Percentiles rank a stretch among this genome's conserved stretches.
Conservation (phyloP, 2,113 vertebrate species). For the Neofelis nebulosa region DNA sequence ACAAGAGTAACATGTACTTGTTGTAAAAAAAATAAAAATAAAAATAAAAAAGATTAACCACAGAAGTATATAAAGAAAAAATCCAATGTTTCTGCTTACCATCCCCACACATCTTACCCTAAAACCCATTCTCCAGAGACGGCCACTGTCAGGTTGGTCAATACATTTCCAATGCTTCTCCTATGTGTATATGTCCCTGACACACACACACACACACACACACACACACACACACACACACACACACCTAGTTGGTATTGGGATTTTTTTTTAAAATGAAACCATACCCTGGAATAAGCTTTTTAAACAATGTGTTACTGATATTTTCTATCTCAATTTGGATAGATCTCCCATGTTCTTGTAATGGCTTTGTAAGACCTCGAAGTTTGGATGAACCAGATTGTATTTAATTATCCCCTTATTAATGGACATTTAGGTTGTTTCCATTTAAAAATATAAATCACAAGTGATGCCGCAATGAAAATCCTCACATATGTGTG, state of each 20-base stretch:
- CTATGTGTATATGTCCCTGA: not conserved
- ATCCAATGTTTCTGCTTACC: not conserved
- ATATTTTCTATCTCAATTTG: not conserved
- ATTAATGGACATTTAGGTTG: not conserved
- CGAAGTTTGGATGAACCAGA: not conserved
- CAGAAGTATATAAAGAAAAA: not conserved
- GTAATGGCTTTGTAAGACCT: not conserved
- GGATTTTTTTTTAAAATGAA: not conserved
- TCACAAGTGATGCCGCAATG: not conserved
- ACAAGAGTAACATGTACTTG: not conserved
- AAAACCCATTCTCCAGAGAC: not conserved
- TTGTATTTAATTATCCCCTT: not conserved
- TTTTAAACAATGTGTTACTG: not conserved
- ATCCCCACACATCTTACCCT: not conserved
- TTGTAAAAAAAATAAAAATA: not conserved
- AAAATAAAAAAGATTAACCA: not conserved
- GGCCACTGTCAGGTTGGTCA: not conserved
- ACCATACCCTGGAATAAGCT: not conserved
- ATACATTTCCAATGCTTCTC: not conserved
- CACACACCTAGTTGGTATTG: not conserved
- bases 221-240: not conserved
- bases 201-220: not conserved
- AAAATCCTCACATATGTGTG: not conserved
- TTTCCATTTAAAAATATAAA: not conserved
- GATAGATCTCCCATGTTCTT: not conserved